Percentiles rank a stretch among this genome's conserved stretches.
Evolutionary conservation across 2,797 vertebrate species (phyloP).

Genomic region (Labroides dimidiatus): DNA sequence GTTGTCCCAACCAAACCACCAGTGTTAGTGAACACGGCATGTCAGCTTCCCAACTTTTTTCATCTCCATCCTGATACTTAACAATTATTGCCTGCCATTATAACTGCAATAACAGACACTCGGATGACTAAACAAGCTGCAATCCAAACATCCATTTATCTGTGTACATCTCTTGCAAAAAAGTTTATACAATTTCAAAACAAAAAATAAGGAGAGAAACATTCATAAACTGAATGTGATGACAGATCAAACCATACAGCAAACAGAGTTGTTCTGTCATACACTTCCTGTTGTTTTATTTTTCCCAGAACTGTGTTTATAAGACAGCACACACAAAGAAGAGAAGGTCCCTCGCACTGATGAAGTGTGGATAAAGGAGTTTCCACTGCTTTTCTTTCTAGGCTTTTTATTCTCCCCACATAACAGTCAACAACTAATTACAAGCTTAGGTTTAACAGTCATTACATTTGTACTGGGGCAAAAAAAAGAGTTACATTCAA

Average conservation of each 20-base stretch:
- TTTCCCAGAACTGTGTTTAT: slow-evolving; percentile 72
- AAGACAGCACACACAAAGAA: slow-evolving; percentile 73
- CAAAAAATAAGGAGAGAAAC: slow-evolving; percentile 81
- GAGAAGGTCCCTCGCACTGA: slow-evolving; percentile 21
- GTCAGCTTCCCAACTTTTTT: slow-evolving; percentile 10
- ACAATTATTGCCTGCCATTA: slow-evolving; percentile 78
- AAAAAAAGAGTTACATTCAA: slow-evolving; percentile 24
- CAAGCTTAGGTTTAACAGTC: no score
- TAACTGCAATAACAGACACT: slow-evolving; percentile 80
- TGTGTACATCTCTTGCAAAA: slow-evolving; percentile 83
- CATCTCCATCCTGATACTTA: slow-evolving; percentile 59
- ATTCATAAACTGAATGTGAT: slow-evolving; percentile 79
- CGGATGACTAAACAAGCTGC: slow-evolving; percentile 80
- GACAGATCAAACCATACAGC: slow-evolving; percentile 80
- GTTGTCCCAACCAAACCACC: slow-evolving; percentile 29
- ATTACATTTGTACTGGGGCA: no score
- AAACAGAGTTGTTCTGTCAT: slow-evolving; percentile 76
- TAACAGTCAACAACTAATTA: no score
- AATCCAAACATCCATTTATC: slow-evolving; percentile 83
- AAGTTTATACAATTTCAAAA: slow-evolving; percentile 84
- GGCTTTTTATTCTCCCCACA: no score
- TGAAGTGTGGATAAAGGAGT: slow-evolving; percentile 33
- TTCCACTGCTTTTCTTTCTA: neutral
- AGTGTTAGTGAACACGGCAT: slow-evolving; percentile 9
- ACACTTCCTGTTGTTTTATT: slow-evolving; percentile 84